Evolutionary conservation across 92 coral and sea anemone genomes (phyloP), one percentile per base, ranked within the genome.

Genomic region (Umimayanthus chanpuru): DNA sequence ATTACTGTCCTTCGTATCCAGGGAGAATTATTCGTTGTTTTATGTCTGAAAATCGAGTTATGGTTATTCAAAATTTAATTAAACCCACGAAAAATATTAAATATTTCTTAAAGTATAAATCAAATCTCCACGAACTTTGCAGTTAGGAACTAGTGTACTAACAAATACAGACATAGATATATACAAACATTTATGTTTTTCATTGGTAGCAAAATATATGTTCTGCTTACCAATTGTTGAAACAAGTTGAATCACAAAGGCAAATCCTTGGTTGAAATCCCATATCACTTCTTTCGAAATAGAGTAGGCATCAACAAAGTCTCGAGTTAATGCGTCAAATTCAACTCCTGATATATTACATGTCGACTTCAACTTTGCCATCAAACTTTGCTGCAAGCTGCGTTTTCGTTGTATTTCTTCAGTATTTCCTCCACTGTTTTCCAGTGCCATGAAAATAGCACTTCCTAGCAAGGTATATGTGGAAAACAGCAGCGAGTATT

Each of bases 181-280:
- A 0, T 6, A 7, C 8, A 32, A 32, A 32, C 0, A 32, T 53
- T 18, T 53, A 2, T 53, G 4, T 15, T 53, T 53, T 2, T 53
- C 2, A 15, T 3, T 1, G 28, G 36, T 32, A 32, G 36, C 36
- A 71, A 26, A 71, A 28, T 16, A 1, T n/a, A 68, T 0, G 76
- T 6, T 73, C 16, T 32, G 20, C 77, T 73, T 73, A 30, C 77
- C 77, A 32, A 73, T 73, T 30, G 77, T 73, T 73, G 77, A 32
- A 5, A 73, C 44, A 73, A 73, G 77, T 20, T 73, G 77, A 73
- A 73, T 73, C 41, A 73, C 77, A 73, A 73, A 73, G 40, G 9
- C 39, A 32, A 73, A 73, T 28, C 77, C 77, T 2, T 20, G 77
- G 41, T 73, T 73, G 20, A 12, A 73, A 73, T 73, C 77, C 77